Conservation (phyloP, 2,888 invertebrate species). For the Dendrolimus houi region DNA sequence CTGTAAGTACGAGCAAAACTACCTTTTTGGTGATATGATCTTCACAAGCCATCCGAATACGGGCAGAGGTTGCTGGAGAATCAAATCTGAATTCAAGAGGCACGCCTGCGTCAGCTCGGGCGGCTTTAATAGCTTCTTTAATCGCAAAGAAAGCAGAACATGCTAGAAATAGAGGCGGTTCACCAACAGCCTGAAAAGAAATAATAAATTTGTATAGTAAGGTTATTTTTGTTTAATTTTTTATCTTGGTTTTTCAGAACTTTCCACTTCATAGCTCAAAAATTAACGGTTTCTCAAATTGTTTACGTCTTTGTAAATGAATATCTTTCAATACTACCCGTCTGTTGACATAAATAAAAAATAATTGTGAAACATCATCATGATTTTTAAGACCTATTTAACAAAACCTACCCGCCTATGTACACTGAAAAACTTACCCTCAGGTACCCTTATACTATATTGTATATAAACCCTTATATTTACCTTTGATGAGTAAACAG, state of each 20-base stretch:
- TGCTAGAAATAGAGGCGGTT: slow-evolving; percentile 95
- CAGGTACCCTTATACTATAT: no score
- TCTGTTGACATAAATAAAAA: no score
- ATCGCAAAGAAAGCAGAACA: slow-evolving; percentile 93
- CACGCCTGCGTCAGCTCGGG: slow-evolving; percentile 82
- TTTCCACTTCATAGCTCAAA: no score
- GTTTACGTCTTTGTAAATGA: no score
- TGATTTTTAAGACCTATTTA: no score
- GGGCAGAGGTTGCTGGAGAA: slow-evolving; percentile 91
- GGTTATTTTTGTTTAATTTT: no score
- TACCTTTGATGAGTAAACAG: slow-evolving; percentile 97
- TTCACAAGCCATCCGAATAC: slow-evolving; percentile 92
- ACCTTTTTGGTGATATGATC: slow-evolving; percentile 90
- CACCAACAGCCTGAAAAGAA: slow-evolving; percentile 89
- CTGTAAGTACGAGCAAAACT: slow-evolving; percentile 8
- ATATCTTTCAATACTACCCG: no score
- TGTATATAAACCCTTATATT: slow-evolving; percentile 4
- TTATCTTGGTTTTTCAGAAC: no score
- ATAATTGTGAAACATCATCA: no score
- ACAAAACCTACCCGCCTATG: no score
- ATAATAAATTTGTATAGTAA: background rate
- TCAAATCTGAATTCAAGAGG: slow-evolving; percentile 79
- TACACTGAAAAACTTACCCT: no score
- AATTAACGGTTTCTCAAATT: no score
- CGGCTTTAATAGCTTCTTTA: slow-evolving; percentile 88